Base-by-base conservation (phyloP, 1,140 invertebrate genomes). In the Periplaneta americana region DNA sequence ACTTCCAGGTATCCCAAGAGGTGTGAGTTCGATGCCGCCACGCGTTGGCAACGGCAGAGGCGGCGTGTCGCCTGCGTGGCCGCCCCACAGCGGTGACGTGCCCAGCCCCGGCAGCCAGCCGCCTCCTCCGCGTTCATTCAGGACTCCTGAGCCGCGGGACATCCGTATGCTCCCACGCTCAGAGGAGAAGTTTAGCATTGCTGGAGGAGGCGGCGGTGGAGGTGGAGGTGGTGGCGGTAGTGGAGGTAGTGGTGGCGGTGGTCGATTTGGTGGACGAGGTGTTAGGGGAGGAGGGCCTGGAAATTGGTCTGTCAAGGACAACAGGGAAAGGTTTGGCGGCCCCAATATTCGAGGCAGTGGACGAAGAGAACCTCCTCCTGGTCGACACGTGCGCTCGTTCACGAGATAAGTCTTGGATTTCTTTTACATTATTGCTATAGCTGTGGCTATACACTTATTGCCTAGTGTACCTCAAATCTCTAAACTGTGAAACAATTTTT, bases 261-360 rank as follows among this genome's bases (percentile, higher is more conserved):
- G 80, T 34, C 35, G 74, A 4, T 75, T 75, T 32, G 80, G 74
- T 31, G 80, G 66, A 1, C 31, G 80, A 31, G 79, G 79, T 18
- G 11, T 74, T 34, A 35, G 79, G 31, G 79, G 79, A 28, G 66
- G 39, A 28, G 35, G 35, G 8, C 18, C 78, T 8, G 31, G 32
- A 22, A 57, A 28, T 48, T 81, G 81, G 81, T n/a, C 35, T n/a
- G 31, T 75, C 8, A 81, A 81, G 39, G 81, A 81, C 34, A 74
- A 74, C n/a, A 22, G 81, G 17, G 81, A 81, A 31, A 39, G 81
- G 10, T 81, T 81, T 35, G 76, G 75, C 6, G 76, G 76, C 15
- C 81, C 81, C n/a, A 76, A 31, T 34, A 57, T 37, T 32, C 35
- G 81, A n/a, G 81, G 81, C 18, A n/a, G 34, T 13, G 39, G 36